Percentiles rank a stretch among this genome's conserved stretches.
These are phyloP conservation scores for Nylanderia fulva DNA, from an alignment of 1,140 invertebrate species.

Conservation along the genomic window DNA sequence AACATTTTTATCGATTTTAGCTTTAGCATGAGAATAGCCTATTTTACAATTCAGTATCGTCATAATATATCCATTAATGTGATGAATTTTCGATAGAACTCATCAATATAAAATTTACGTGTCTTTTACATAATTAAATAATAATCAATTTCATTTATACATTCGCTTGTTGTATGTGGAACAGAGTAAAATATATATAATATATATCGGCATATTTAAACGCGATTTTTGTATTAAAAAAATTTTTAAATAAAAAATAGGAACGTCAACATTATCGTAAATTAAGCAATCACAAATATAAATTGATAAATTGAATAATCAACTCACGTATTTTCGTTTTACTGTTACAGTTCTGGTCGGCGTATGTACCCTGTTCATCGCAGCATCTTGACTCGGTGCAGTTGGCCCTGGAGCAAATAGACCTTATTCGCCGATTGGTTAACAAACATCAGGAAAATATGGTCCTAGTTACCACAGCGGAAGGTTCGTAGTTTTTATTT, in stretches of 20 bases:
- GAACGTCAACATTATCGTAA: neutral
- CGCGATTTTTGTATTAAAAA: neutral
- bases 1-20: constrained; percentile 49
- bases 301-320: constrained; percentile 1
- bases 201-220: too few species aligned
- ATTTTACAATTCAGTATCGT: constrained; percentile 11
- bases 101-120: constrained; percentile 20
- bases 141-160: neutral
- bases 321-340: neutral
- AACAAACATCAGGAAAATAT: constrained; percentile 91
- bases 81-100: constrained; percentile 29
- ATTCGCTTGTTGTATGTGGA: neutral
- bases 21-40: constrained; percentile 17
- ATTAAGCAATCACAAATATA: neutral
- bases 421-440: constrained; percentile 94
- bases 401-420: constrained; percentile 94
- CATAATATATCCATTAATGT: constrained; percentile 43
- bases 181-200: neutral
- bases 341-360: constrained; percentile 90
- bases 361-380: constrained; percentile 93
- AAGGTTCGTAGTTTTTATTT: constrained; percentile 82
- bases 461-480: constrained; percentile 89
- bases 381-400: constrained; percentile 94
- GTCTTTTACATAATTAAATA: constrained; percentile 38
- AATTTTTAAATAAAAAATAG: neutral